A percentile compares a stretch with the other conserved stretches of the same genome.
These are phyloP conservation scores for Thymelicus sylvestris DNA, from an alignment of 2,888 invertebrate species.

Conservation along the genomic window DNA sequence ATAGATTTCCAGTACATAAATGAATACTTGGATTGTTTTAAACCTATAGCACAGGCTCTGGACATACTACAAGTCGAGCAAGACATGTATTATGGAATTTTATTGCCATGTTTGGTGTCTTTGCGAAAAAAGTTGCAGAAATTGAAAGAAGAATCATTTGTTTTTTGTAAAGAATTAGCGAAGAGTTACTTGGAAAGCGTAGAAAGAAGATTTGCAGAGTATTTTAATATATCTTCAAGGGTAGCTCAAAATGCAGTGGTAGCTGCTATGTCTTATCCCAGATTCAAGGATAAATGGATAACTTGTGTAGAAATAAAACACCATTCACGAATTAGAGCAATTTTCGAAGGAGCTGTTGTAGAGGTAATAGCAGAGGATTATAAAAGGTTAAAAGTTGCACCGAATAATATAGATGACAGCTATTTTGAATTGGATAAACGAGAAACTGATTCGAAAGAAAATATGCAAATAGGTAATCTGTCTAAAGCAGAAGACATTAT, in stretches of 20 bases:
- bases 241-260: slow-evolving; percentile 6
- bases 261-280: slow-evolving; percentile 5
- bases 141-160: neutral
- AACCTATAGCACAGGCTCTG: slow-evolving; percentile 32
- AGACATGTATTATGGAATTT: slow-evolving; percentile 6
- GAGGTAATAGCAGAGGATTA: slow-evolving; percentile 31
- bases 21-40: slow-evolving; percentile 31
- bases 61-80: slow-evolving; percentile 32
- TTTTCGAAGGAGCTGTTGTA: slow-evolving; percentile 36
- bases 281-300: slow-evolving; percentile 35
- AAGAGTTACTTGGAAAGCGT: neutral
- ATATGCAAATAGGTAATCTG: slow-evolving; percentile 35
- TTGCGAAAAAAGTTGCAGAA: slow-evolving; percentile 15
- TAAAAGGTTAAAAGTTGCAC: too few relatives aligned
- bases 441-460: slow-evolving; percentile 25
- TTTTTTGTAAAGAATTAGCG: neutral
- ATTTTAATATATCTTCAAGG: neutral
- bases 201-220: neutral
- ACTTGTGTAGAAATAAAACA: slow-evolving; percentile 33
- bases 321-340: slow-evolving; percentile 33
- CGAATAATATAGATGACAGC: slow-evolving; percentile 29
- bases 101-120: slow-evolving; percentile 11
- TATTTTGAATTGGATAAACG: slow-evolving; percentile 40
- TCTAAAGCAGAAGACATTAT: slow-evolving; percentile 39
- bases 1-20: slow-evolving; percentile 31